Evolutionary conservation across 2,888 invertebrate genomes (phyloP), one percentile per base, ranked within the genome.

Genomic region (Eristalis arbustorum): DNA sequence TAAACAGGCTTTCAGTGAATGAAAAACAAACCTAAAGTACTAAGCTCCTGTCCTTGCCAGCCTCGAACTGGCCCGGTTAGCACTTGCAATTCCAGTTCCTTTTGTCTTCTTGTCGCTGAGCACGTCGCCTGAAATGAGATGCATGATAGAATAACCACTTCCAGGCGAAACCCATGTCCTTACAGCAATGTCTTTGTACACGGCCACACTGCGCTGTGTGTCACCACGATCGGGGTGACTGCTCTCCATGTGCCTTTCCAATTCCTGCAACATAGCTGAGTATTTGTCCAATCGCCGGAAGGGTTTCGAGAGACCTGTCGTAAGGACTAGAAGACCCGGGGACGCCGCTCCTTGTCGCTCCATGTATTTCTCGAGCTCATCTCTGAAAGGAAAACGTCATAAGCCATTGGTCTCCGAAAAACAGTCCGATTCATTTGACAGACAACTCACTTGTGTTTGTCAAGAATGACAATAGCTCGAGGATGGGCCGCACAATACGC

Each of bases 191-290:
- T 99, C 98, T 92, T 98, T 97, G 92, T 97, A 99, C 49, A 99
- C 97, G 89, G 96, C 96, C 88, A 98, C 97, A 61, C 99, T 98
- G 88, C 99, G 95, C 92, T 99, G 99, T 0, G 98, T 98, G 91
- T 99, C 99, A 0, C 99, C 99, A 88, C 99, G 94, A 92, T 99
- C 99, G 0, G 97, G 95, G 93, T 99, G 98, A 89, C 96, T 96
- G 92, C 98, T 98, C 92, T 98, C 98, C 74, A 99, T 97, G 91
- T 99, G 98, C 82, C 99, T 94, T 89, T 99, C 98, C 84, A 99
- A 93, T 92, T 99, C 99, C 92, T 99, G 98, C 69, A 99, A 93
- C 95, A 97, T 96, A 3, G 96, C 96, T 1, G 98, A 97, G 93
- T 99, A 99, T 92, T 98, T 98, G 90, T 98, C 98, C 81, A 99